Percentiles rank a stretch among this genome's conserved stretches.
Conservation (phyloP, 2,113 vertebrate genomes). For the Chroicocephalus ridibundus region DNA sequence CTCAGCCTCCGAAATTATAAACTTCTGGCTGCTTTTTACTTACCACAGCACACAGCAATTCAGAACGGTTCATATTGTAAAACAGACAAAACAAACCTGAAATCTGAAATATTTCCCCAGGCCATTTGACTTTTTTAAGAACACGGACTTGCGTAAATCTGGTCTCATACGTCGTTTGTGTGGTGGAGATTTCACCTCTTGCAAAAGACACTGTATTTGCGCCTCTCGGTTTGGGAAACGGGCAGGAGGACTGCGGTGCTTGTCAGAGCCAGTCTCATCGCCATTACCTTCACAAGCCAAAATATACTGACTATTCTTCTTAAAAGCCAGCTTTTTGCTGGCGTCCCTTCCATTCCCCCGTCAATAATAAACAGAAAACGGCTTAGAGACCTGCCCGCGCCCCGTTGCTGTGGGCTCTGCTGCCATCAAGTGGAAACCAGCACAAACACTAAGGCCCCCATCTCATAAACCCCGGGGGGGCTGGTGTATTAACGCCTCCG, state of each 20-base stretch:
- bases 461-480: fast-evolving
- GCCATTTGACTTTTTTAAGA: background rate
- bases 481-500: fast-evolving
- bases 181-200: background rate
- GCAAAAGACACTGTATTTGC: background rate
- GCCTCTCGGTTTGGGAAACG: background rate
- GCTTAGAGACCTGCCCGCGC: background rate
- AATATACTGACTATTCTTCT: background rate
- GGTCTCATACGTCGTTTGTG: background rate
- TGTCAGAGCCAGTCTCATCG: background rate
- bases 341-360: background rate
- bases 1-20: background rate
- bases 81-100: background rate
- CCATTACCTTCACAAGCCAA: background rate
- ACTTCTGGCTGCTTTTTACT: background rate
- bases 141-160: background rate
- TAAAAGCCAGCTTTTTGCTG: background rate
- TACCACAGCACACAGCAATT: background rate
- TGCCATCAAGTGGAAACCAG: slow-evolving; percentile 60
- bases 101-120: background rate
- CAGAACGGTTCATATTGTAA: background rate
- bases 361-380: background rate
- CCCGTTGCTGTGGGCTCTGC: slow-evolving; percentile 45
- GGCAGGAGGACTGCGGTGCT: background rate
- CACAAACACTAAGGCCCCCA: background rate